Base-by-base conservation (phyloP, 2,113 vertebrate genomes). In the Hippocampus guttulatus region DNA sequence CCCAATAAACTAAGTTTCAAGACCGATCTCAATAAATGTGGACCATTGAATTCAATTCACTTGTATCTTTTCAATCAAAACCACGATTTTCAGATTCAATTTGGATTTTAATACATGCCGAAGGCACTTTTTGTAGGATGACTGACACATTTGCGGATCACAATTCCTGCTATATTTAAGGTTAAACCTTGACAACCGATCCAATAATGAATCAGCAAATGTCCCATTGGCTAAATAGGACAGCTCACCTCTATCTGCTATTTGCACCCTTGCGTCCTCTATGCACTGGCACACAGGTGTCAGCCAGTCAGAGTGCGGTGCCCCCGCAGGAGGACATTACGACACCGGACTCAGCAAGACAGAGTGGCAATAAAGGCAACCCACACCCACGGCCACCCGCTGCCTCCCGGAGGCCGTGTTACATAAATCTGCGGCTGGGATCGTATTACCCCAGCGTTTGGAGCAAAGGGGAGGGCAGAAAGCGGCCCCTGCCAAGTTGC, bases 371-470 rank as follows among this genome's bases (percentile, higher is more conserved):
- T 9, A 62, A 62, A 33, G 30, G 10, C 33, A 40, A 64, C 54
- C 14, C 55, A 70, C 68, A 62, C 67, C 68, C 71, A 27, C 68
- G 64, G 64, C 33, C 30, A 16, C 9, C 66, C 64, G 55, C 75
- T 40, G 38, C 78, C 84, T 64, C 43, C 75, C 21, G 47, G 72
- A 75, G 80, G 79, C 70, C 14, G 30, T 51, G 76, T 86, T 81
- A 80, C 81, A 80, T 83, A 81, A 88, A 88, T 81, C 81, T 82
- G 81, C 71, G 77, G 83, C 65, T 76, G 70, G 69, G 71, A 70
- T 90, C 85, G 68, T 81, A 68, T 89, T 88, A 82, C 88, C 14
- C 0, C 33, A 40, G 72, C 83, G 81, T 73, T 87, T 88, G 82
- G 84, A 77, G 85, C 83, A 70, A 78, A 38, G 70, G 81, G 78